Evolutionary conservation across 2,797 vertebrate species (phyloP), one percentile per base, ranked within the genome.

Genomic region (Borostomias antarcticus): DNA sequence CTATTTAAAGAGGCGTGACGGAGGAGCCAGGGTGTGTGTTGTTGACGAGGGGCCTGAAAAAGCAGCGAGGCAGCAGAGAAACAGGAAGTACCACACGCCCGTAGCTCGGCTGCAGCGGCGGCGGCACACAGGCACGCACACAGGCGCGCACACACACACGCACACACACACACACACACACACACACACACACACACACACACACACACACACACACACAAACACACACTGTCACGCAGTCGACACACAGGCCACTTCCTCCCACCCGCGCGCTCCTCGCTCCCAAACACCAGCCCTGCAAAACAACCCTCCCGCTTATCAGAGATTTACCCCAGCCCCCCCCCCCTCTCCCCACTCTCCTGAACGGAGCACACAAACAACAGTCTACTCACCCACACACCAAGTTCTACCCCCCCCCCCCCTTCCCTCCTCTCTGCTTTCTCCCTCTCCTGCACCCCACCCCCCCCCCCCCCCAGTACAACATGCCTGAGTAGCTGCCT

Each of bases 401-500:
- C 53, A 76, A 82, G 82, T 53, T 48, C 26, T 50, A 52, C 33
- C 68, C 67, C 64, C 30, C 26, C 35, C 60, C 30, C 68, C 64
- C 64, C 43, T 68, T 54, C 45, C 21, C 40, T 57, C n/a, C 45
- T 29, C 53, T 5, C 17, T 45, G 40, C 28, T 3, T 9, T 6
- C 52, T 7, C 62, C 35, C 64, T 9, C 58, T 10, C 57, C 68
- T 29, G 66, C 37, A 66, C 76, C 76, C 43, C 58, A 17, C 60
- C 69, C 62, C 76, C 82, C 76, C 70, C 76, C 77, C 75, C 70
- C 71, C 78, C 82, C 83, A 84, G 84, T 86, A 83, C 85, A 86
- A 79, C 88, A 86, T 90, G 91, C 89, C 89, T 88, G 87, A 90
- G 87, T 91, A 88, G 88, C 91, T 88, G 89, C 89, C 85, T 89